These are phyloP conservation scores for Latrodectus hesperus DNA, from an alignment of 2,888 invertebrate genomes.

Conservation along the genomic window DNA sequence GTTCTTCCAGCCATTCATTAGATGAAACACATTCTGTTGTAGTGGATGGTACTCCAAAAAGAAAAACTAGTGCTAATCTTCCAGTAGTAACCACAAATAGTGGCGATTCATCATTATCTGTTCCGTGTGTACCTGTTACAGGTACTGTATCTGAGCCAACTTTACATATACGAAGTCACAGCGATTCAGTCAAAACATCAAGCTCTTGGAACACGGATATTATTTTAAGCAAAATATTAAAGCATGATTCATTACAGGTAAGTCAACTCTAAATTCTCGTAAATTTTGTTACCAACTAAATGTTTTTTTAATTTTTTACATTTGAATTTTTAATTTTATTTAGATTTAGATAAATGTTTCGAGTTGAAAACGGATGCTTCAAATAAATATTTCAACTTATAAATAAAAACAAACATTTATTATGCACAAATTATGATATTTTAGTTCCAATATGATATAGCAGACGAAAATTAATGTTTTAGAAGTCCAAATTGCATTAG, in stretches of 20 bases:
- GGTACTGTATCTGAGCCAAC: slow-evolving; percentile 59
- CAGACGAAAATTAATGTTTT: too few species aligned
- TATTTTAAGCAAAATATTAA: slow-evolving; percentile 25
- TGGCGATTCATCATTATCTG: slow-evolving; percentile 12
- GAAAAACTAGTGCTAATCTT: slow-evolving; percentile 80
- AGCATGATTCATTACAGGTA: slow-evolving; percentile 41
- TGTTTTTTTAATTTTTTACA: too few species aligned
- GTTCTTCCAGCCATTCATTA: slow-evolving; percentile 76
- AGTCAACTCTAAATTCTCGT: background rate
- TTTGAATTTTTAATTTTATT: too few species aligned
- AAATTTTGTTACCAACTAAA: too few species aligned
- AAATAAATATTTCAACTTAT: too few species aligned
- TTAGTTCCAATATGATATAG: too few species aligned
- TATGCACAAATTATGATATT: too few species aligned
- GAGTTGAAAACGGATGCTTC: too few species aligned
- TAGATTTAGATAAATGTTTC: too few species aligned
- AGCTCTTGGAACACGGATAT: slow-evolving; percentile 54
- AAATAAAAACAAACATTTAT: too few species aligned
- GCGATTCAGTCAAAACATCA: slow-evolving; percentile 61
- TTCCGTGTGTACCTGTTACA: slow-evolving; percentile 40
- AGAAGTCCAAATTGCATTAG: too few species aligned
- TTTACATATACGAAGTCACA: slow-evolving; percentile 59
- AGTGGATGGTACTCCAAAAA: slow-evolving; percentile 76
- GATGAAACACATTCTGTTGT: slow-evolving; percentile 76
- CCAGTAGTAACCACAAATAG: slow-evolving; percentile 72